Evolutionary conservation across 2,113 vertebrate species (phyloP).

Genomic region (Gymnogyps californianus): DNA sequence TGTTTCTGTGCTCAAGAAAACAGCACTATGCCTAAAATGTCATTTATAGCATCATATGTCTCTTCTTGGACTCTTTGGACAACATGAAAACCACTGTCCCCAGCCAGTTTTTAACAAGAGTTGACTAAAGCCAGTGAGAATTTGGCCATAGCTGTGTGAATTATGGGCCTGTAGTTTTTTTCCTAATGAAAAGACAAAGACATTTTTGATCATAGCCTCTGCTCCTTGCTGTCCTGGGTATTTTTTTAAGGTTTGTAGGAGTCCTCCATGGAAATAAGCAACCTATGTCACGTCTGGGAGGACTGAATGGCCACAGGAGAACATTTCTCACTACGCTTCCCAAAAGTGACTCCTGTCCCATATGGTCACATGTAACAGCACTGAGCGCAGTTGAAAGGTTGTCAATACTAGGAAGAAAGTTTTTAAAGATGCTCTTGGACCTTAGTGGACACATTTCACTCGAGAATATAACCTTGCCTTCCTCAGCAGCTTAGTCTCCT

Average conservation of each 20-base stretch:
- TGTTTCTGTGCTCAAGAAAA: neutral
- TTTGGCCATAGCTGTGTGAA: neutral
- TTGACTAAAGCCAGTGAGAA: neutral
- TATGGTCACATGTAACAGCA: neutral
- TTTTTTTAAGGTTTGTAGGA: neutral
- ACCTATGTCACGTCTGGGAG: neutral
- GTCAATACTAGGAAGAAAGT: neutral
- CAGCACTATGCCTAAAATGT: neutral
- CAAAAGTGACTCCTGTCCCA: neutral
- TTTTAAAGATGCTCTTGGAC: neutral
- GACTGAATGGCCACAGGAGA: neutral
- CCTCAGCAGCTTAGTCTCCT: neutral
- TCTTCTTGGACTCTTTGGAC: neutral
- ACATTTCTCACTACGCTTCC: neutral
- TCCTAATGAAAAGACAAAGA: neutral
- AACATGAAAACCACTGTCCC: neutral
- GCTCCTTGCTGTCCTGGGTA: neutral
- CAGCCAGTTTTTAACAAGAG: neutral
- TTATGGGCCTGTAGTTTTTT: neutral
- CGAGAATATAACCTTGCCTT: neutral
- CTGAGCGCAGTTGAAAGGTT: neutral
- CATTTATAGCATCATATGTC: neutral
- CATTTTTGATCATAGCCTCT: neutral
- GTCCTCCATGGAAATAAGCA: neutral
- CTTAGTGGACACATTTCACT: neutral